Conservation (phyloP, 2,113 vertebrate genomes). For the Ploceus nigricollis region DNA sequence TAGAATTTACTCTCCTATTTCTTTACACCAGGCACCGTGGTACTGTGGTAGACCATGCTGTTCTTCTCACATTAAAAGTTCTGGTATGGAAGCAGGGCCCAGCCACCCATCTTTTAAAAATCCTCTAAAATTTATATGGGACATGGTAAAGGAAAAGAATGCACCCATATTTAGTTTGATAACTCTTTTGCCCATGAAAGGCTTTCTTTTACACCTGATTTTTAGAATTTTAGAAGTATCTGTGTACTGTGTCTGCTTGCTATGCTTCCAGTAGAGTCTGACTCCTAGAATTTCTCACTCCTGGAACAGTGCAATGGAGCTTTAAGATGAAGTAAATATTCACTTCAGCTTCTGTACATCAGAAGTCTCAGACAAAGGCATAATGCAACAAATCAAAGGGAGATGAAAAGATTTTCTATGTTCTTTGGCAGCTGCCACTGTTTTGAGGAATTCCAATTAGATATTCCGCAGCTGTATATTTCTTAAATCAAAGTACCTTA, state of each 20-base stretch:
- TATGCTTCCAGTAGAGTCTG: neutral
- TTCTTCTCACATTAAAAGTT: neutral
- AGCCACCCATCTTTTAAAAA: neutral
- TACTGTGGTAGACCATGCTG: neutral
- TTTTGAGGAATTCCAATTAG: neutral
- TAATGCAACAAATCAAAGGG: neutral
- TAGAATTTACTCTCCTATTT: neutral
- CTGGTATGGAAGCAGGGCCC: neutral
- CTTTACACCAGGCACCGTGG: fast-evolving
- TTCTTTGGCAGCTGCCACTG: neutral
- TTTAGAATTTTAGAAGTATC: neutral
- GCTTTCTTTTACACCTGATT: neutral
- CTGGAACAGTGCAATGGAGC: neutral
- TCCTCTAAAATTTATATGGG: neutral
- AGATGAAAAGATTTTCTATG: neutral
- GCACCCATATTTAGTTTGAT: neutral
- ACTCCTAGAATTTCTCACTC: neutral
- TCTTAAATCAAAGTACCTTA: neutral
- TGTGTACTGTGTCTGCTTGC: neutral
- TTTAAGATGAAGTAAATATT: neutral
- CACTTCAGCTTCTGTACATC: neutral
- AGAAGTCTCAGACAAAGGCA: neutral
- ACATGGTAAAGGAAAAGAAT: neutral
- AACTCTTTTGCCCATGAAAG: neutral
- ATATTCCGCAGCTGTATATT: neutral